These are phyloP conservation scores for Sinocyclocheilus maitianheensis DNA, from an alignment of 2,113 vertebrate species.

Conservation along the genomic window DNA sequence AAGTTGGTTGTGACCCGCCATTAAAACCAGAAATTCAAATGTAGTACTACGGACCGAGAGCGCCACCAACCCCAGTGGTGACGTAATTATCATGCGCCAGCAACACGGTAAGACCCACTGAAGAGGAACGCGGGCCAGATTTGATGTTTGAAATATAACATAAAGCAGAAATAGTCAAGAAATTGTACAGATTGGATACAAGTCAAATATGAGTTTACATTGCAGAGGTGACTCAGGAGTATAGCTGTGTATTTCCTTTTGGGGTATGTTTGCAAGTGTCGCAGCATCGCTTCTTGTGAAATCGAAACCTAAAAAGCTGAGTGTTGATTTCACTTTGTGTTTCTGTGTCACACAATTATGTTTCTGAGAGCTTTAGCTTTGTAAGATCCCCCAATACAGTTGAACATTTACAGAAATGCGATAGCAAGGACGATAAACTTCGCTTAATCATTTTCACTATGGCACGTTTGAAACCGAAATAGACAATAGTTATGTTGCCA, in stretches of 20 bases:
- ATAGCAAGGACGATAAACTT: not conserved
- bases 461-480: not conserved
- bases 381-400: not conserved
- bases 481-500: not conserved
- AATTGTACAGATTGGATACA: not conserved
- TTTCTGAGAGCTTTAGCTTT: not conserved
- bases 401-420: not conserved
- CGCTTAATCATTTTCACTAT: not conserved
- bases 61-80: too few species aligned
- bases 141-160: conserved; percentile 52
- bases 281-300: conserved; percentile 19
- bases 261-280: conserved; percentile 9
- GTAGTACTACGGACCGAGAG: too few species aligned
- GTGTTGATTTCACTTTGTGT: conserved; percentile 10
- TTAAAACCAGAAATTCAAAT: too few species aligned
- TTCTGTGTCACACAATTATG: not conserved
- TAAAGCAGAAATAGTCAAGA: not conserved
- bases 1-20: too few species aligned
- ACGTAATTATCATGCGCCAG: conserved; percentile 57
- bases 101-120: conserved; percentile 57
- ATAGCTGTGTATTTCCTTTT: conserved; percentile 8
- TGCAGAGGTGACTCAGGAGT: not conserved
- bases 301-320: conserved; percentile 35
- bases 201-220: not conserved
- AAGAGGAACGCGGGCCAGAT: conserved; percentile 64